Evolutionary conservation across 30 jellyfish, hydroid and myxozoan genomes (phyloP).

Genomic region (Aurelia aurita complex sp. Pacific): DNA sequence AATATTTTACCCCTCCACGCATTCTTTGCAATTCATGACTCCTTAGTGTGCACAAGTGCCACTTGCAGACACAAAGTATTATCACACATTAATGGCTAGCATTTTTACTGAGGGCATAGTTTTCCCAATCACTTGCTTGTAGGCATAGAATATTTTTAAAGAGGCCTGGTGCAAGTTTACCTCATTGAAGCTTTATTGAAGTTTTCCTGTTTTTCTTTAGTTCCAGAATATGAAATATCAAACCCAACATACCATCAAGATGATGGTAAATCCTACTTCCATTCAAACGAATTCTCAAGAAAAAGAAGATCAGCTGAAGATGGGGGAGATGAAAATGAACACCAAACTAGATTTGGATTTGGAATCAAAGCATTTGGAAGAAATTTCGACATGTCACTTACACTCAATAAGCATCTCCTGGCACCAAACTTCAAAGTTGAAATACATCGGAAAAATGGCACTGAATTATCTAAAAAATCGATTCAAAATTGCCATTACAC

Average conservation of each 20-base stretch:
- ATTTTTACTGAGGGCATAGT: too few relatives aligned
- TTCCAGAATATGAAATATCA: conserved; percentile 75
- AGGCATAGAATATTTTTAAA: too few relatives aligned
- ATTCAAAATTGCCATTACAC: conserved; percentile 68
- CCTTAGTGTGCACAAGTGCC: too few relatives aligned
- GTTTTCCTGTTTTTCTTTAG: conserved; percentile 12
- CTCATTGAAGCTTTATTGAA: neutral
- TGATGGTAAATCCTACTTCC: conserved; percentile 1
- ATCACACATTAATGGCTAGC: too few relatives aligned
- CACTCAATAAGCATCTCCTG: conserved; percentile 73
- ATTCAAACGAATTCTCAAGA: conserved; percentile 25
- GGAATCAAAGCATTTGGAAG: conserved; percentile 89
- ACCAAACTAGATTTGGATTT: conserved; percentile 38
- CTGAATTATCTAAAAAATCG: conserved; percentile 35
- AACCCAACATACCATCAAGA: conserved; percentile 53
- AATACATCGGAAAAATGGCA: conserved; percentile 75
- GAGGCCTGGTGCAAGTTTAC: too few relatives aligned
- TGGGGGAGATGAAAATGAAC: conserved; percentile 1
- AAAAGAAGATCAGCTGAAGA: conserved; percentile 42
- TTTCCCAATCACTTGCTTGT: too few relatives aligned
- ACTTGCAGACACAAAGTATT: too few relatives aligned
- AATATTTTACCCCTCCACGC: too few relatives aligned
- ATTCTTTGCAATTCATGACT: too few relatives aligned
- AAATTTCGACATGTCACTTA: conserved; percentile 62
- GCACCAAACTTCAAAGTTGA: conserved; percentile 92